Conservation (phyloP, 2,888 invertebrate species). For the Amphipyra tragopoginis region DNA sequence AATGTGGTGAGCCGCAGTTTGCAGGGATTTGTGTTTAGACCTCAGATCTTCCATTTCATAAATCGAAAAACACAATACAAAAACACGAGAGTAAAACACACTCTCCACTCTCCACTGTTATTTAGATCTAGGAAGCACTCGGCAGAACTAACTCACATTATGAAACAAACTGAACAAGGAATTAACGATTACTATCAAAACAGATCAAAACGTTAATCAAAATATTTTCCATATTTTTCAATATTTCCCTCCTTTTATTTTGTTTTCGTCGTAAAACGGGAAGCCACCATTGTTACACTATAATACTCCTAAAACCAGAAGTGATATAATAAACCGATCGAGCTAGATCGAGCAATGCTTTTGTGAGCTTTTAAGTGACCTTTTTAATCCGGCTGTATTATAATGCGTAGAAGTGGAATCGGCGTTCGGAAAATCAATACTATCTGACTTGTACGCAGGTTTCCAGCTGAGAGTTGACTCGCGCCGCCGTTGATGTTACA, state of each 20-base stretch:
- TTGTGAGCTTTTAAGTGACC: not conserved
- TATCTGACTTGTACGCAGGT: no score
- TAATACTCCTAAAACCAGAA: not conserved
- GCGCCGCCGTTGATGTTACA: no score
- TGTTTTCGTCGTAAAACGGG: constrained; percentile 45
- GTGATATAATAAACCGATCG: not conserved
- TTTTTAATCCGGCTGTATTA: constrained; percentile 36
- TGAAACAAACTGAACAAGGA: not conserved
- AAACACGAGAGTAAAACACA: constrained; percentile 5
- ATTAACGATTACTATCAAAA: not conserved
- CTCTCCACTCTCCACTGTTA: not conserved
- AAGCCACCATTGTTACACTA: constrained; percentile 7
- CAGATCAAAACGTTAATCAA: not conserved
- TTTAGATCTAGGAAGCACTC: not conserved
- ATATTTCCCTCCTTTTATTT: constrained; percentile 46
- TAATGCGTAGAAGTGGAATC: constrained; percentile 60
- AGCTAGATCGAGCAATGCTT: no score
- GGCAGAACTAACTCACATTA: constrained; percentile 24
- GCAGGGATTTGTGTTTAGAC: constrained; percentile 80
- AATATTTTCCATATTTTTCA: constrained; percentile 15
- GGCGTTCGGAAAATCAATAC: constrained; percentile 66
- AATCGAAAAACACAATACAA: constrained; percentile 4
- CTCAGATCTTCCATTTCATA: constrained; percentile 80
- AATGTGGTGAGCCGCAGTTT: constrained; percentile 83
- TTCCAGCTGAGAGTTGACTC: no score